Percentiles rank a stretch among this genome's conserved stretches.
These are phyloP conservation scores for Emys orbicularis DNA, from an alignment of 2,797 vertebrate species.

Conservation along the genomic window DNA sequence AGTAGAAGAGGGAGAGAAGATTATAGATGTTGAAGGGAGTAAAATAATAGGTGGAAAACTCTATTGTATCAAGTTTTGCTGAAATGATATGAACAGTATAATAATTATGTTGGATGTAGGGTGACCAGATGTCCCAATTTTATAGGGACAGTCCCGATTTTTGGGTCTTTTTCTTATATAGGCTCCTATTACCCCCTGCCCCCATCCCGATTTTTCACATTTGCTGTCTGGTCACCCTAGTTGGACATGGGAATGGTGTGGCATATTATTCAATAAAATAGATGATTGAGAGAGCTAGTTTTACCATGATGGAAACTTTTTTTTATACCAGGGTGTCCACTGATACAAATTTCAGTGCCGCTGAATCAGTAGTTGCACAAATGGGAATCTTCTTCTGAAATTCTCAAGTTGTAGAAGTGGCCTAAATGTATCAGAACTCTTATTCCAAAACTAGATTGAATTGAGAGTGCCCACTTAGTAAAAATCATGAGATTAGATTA, in stretches of 20 bases:
- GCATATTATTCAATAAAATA: background rate
- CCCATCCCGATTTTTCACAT: too few species aligned
- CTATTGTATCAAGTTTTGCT: background rate
- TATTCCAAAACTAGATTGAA: background rate
- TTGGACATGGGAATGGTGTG: constrained; percentile 33
- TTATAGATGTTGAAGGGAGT: background rate
- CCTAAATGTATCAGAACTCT: background rate
- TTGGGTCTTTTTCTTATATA: too few species aligned
- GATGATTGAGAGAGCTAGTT: background rate
- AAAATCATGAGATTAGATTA: background rate
- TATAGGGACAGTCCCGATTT: too few species aligned
- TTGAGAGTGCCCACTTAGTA: background rate
- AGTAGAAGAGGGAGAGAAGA: background rate
- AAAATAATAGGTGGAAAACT: background rate
- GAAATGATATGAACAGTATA: background rate
- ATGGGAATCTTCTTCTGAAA: constrained; percentile 21
- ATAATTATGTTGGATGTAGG: background rate
- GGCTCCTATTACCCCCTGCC: too few species aligned
- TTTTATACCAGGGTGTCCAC: background rate
- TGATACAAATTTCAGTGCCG: background rate
- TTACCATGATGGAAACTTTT: background rate
- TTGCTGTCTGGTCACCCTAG: background rate
- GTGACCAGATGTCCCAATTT: too few species aligned
- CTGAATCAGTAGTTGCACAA: background rate
- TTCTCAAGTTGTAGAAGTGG: constrained; percentile 44